Base-by-base conservation (phyloP, 2,888 invertebrate genomes). In the Dermolepida albohirtum region DNA sequence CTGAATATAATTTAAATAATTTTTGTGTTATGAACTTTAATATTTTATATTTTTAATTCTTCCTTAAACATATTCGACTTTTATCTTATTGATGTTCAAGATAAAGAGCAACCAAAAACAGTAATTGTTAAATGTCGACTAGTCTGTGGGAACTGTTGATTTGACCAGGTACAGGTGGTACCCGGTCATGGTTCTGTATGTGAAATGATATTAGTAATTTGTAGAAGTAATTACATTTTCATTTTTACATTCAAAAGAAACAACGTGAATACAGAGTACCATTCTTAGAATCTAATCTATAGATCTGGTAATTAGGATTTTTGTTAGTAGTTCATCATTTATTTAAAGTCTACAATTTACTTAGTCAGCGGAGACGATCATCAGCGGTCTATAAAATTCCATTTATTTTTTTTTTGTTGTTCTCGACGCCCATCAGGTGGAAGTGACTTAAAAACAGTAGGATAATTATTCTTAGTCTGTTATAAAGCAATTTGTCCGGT, bases 261-360 rank as follows among this genome's bases (percentile, higher is more conserved):
- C 59, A 44, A 59, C 59, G 16, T 47, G 7, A 43, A 39, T n/a
- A 12, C 22, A 62, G 43, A 11, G n/a, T 44, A 29, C 29, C 34
- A 49, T 62, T 62, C 59, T 62, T 10, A 47, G 59, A 47, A 62
- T 47, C n/a, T 39, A 47, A 62, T 62, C 59, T 62, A 49, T 47
- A 34, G 47, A 62, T 62, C 59, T 62, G 34, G 59, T 62, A 47
- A 62, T 62, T 62, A 62, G 47, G 39, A 27, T 62, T 62, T 29
- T 12, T 44, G 14, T 27, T 47, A 34, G 47, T 2, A 14, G 39
- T 62, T 17, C 34, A 49, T 34, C 47, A 62, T 47, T 29, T 34
- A 62, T 49, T 62, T 34, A 34, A 16, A 47, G 34, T 34, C 5
- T 29, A 47, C 47, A 34, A 34, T 39, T 62, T 62, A 22, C 47